Percentiles rank a stretch among this genome's conserved stretches.
These are phyloP conservation scores for Charina bottae DNA, from an alignment of 2,113 vertebrate genomes.

Conservation along the genomic window DNA sequence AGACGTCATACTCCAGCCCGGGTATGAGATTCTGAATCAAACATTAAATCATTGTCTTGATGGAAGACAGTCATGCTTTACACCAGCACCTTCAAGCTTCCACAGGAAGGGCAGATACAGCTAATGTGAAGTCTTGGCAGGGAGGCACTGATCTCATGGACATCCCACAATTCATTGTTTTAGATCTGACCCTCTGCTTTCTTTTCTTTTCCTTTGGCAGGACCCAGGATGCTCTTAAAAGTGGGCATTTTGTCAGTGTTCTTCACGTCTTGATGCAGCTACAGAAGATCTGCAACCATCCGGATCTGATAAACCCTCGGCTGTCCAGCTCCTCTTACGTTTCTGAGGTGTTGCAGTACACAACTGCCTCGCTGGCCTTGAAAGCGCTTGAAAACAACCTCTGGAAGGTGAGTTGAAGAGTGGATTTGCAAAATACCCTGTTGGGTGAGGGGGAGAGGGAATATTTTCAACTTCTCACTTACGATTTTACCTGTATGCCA, in stretches of 20 bases:
- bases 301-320: slow-evolving; percentile 85
- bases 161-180: not conserved
- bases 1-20: slow-evolving; percentile 87
- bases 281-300: slow-evolving; percentile 91
- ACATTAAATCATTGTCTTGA: not conserved
- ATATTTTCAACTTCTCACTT: not conserved
- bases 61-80: not conserved
- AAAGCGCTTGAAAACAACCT: slow-evolving; percentile 77
- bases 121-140: not conserved
- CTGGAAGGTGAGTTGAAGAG: slow-evolving; percentile 76
- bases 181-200: not conserved
- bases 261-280: slow-evolving; percentile 91
- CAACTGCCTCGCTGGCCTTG: slow-evolving; percentile 83
- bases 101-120: not conserved
- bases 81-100: no score
- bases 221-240: slow-evolving; percentile 89
- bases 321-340: slow-evolving; percentile 79
- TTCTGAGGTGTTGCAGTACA: slow-evolving; percentile 79
- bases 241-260: slow-evolving; percentile 91
- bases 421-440: not conserved
- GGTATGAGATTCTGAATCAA: slow-evolving; percentile 69
- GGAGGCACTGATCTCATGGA: not conserved
- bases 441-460: not conserved
- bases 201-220: slow-evolving; percentile 60
- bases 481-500: not conserved